Conservation (phyloP, 2,113 vertebrate genomes). For the Oenanthe melanoleuca region DNA sequence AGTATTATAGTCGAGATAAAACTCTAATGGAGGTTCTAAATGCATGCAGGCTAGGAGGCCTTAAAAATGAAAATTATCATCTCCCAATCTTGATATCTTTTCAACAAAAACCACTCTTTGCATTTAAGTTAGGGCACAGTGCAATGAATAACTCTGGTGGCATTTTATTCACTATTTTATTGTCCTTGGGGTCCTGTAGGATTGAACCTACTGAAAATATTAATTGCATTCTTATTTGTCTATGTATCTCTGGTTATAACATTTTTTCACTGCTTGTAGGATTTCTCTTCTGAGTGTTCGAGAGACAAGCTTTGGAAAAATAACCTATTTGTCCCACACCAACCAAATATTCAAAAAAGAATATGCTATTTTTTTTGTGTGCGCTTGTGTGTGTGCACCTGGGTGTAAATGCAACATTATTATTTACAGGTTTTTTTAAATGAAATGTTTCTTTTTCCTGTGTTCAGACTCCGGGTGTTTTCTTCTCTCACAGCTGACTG, state of each 20-base stretch:
- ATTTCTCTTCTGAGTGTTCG: not conserved
- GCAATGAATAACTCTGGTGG: not conserved
- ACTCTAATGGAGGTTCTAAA: not conserved
- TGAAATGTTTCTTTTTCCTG: not conserved
- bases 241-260: not conserved
- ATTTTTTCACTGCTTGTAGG: not conserved
- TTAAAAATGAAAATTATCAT: not conserved
- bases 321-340: not conserved
- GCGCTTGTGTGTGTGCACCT: not conserved
- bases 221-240: not conserved
- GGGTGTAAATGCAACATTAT: not conserved
- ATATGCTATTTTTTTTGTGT: not conserved
- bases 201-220: not conserved
- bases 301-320: not conserved
- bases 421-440: not conserved
- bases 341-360: not conserved
- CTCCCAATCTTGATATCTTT: not conserved
- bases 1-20: not conserved
- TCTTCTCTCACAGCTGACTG: not conserved
- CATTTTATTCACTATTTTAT: conserved; percentile 26
- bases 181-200: not conserved
- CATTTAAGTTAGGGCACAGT: not conserved
- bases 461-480: not conserved
- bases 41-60: not conserved
- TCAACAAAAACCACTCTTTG: not conserved